Conservation (phyloP, 2,797 vertebrate species). For the Hemitrygon akajei region DNA sequence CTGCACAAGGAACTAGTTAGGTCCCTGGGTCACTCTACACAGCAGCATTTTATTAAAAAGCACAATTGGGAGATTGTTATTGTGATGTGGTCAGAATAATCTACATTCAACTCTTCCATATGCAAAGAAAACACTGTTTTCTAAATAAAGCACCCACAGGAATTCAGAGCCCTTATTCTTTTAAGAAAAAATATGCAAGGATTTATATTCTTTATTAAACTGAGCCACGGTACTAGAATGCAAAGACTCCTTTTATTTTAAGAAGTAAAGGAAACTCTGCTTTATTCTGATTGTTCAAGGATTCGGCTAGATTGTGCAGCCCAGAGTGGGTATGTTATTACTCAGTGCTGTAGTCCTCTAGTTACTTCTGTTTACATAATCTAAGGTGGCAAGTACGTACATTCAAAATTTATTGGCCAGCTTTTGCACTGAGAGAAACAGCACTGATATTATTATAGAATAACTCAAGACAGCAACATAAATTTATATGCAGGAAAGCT, state of each 20-base stretch:
- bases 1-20: background rate
- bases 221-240: background rate
- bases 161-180: background rate
- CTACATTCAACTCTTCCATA: background rate
- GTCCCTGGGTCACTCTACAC: background rate
- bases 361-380: background rate
- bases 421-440: background rate
- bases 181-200: background rate
- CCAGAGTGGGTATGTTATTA: background rate
- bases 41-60: background rate
- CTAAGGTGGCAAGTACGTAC: background rate
- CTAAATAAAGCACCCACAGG: background rate
- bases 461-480: background rate
- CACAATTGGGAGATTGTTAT: background rate
- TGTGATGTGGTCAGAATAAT: background rate
- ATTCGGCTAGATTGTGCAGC: background rate
- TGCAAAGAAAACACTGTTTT: background rate
- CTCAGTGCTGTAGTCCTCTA: background rate
- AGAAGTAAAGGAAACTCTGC: background rate
- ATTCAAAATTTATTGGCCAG: background rate
- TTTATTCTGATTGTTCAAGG: background rate
- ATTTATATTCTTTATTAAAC: background rate
- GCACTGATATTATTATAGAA: background rate
- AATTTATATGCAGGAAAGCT: background rate
- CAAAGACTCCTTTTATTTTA: background rate